Evolutionary conservation across 2,888 invertebrate genomes (phyloP), one percentile per base, ranked within the genome.

Genomic region (Epicampocera succincta): DNA sequence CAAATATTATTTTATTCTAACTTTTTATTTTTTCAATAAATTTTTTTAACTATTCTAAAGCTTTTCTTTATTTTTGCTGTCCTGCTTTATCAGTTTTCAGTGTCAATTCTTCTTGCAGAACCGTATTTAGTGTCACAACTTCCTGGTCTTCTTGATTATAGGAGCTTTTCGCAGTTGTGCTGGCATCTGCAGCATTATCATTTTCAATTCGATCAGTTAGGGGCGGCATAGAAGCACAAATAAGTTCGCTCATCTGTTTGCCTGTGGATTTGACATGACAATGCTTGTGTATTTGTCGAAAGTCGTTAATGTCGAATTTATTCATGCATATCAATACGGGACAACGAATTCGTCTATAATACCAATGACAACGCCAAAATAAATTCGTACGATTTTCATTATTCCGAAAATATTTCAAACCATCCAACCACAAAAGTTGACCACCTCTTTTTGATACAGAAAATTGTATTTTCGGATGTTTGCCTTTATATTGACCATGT

Each of bases 321-420:
- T 90, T 90, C 90, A 91, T 91, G 80, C 90, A 90, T 63, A 91
- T 91, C 19, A 91, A 83, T 0, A 91, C 91, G 0, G 90, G 91
- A 74, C 91, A 91, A 40, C 90, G 88, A 13, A 89, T 88, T 25
- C 88, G 88, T 0, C 90, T 71, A 83, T 91, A 91, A 77, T 91
- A 91, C 88, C 90, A 90, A 76, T 90, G 90, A 40, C 91, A 91
- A 50, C 91, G 88, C 91, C 91, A 91, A 69, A 90, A 91, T 48
- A 88, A 84, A 84, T 91, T 91, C 6, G 89, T 90, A 8, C 90
- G 88, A 85, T 91, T 91, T 83, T 90, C 90, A 76, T 90, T 90
- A 74, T 91, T 91, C 1, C 91, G 88, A 85, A 91, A 91, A 84
- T 89, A 91, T 82, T 90, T 90, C 11, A 91, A 73, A 0, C 91